Evolutionary conservation across 53 echinoderm and acorn worm species (phyloP).

Genomic region (Crossaster papposus): DNA sequence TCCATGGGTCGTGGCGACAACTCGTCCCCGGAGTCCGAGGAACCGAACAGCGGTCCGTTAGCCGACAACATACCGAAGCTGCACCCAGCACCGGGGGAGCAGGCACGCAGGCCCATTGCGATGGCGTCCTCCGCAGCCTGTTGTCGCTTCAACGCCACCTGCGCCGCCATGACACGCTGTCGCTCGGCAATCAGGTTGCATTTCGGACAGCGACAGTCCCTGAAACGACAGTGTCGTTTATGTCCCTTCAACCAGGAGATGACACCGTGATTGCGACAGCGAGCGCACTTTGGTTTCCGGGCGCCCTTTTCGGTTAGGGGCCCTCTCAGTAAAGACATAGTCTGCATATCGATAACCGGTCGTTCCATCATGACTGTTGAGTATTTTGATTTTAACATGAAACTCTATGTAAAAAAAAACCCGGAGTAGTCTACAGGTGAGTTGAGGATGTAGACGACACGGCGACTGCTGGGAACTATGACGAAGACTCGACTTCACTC

Average conservation of each 20-base stretch:
- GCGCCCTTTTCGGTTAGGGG: constrained; percentile 98
- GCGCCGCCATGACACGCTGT: constrained; percentile 99
- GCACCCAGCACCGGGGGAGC: constrained; percentile 72
- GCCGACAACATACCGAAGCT: constrained; percentile 80
- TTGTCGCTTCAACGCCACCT: constrained; percentile 94
- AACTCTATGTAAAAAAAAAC: neutral
- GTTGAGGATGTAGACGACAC: neutral
- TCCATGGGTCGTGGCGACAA: constrained; percentile 54
- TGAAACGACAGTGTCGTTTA: constrained; percentile 96
- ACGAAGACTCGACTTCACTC: constrained; percentile 6
- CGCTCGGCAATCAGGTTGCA: constrained; percentile 99
- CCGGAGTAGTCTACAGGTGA: neutral
- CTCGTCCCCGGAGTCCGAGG: constrained; percentile 52
- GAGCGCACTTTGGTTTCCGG: constrained; percentile 97
- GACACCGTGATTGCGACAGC: constrained; percentile 97
- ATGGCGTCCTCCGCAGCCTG: constrained; percentile 99
- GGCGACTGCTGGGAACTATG: neutral
- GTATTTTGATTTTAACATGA: neutral
- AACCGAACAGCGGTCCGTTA: constrained; percentile 76
- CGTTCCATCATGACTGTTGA: constrained; percentile 64
- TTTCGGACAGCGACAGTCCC: constrained; percentile 97
- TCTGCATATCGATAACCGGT: constrained; percentile 85
- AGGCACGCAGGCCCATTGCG: constrained; percentile 91
- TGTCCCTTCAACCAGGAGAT: constrained; percentile 99
- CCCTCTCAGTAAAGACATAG: constrained; percentile 87